Base-by-base conservation (phyloP, 2,888 invertebrate species). In the Drosophila mulleri region DNA sequence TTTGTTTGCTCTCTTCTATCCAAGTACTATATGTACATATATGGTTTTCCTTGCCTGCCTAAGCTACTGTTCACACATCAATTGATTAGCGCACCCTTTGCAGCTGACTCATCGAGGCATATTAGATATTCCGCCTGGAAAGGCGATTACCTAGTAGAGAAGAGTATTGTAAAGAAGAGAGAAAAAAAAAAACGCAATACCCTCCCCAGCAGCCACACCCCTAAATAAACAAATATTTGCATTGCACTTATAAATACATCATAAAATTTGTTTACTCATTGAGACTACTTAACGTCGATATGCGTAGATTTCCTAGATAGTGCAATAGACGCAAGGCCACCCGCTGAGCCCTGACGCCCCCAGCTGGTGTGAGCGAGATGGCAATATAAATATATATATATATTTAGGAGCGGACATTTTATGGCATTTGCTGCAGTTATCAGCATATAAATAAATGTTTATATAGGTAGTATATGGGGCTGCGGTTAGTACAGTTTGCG, bases 201-300 rank as follows among this genome's bases (percentile, higher is more conserved):
- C n/a, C 3, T 44, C 8, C 42, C 50, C 9, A 9, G 29, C 9
- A 3, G 29, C 26, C 53, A 54, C 39, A 35, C 29, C 44, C 45
- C 18, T 47, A 41, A 5, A 41, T 53, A 67, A 62, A 20, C 54
- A 78, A 79, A 84, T 83, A 78, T 83, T 83, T 72, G 67, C 72
- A 64, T 57, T 73, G 72, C 76, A 80, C 83, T 85, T 82, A 70
- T 71, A 75, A 82, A 83, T 76, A 72, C 82, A 82, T 73, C 75
- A 80, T 76, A 69, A 72, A 84, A 76, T 73, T 83, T 80, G 84
- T 87, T 84, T 82, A 87, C 75, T 75, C 69, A 83, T 83, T 69
- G 71, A 81, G 83, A 83, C 79, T 83, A 85, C 86, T 83, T 77
- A 79, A 69, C 62, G 45, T 45, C 72, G 74, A 81, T 72, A 75